Evolutionary conservation across 2,797 vertebrate species (phyloP).

Genomic region (Acanthurus lineatus): DNA sequence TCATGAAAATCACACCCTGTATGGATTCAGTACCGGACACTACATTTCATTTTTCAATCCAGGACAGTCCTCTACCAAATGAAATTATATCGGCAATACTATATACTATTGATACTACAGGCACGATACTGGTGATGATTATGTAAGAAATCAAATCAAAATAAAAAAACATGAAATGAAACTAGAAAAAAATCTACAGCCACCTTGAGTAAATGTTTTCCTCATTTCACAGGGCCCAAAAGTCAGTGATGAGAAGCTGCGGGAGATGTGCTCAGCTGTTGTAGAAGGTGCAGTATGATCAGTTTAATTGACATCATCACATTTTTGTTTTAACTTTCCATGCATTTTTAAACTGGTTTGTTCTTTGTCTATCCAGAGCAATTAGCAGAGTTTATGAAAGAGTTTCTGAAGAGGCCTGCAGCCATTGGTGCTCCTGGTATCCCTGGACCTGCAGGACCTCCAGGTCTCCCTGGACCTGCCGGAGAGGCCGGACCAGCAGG

Average conservation of each 20-base stretch:
- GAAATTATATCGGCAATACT: too few species aligned
- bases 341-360: neutral
- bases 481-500: conserved; percentile 80
- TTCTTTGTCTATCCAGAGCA: conserved; percentile 76
- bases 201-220: neutral
- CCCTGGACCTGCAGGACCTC: conserved; percentile 76
- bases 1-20: too few species aligned
- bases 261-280: conserved; percentile 84
- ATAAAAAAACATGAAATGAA: too few species aligned
- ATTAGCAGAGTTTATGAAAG: conserved; percentile 85
- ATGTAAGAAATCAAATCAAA: too few species aligned
- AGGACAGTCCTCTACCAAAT: too few species aligned
- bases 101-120: too few species aligned
- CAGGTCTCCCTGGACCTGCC: conserved; percentile 78
- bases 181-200: too few species aligned
- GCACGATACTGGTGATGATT: too few species aligned
- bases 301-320: neutral
- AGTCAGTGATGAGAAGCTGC: conserved; percentile 83
- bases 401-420: conserved; percentile 83
- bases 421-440: conserved; percentile 80
- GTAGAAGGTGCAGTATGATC: conserved; percentile 80
- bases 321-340: neutral
- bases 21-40: too few species aligned
- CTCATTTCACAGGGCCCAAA: conserved; percentile 80
- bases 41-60: too few species aligned